Percentiles rank a stretch among this genome's conserved stretches.
Evolutionary conservation across 2,113 vertebrate genomes (phyloP).

Genomic region (Panthera tigris): DNA sequence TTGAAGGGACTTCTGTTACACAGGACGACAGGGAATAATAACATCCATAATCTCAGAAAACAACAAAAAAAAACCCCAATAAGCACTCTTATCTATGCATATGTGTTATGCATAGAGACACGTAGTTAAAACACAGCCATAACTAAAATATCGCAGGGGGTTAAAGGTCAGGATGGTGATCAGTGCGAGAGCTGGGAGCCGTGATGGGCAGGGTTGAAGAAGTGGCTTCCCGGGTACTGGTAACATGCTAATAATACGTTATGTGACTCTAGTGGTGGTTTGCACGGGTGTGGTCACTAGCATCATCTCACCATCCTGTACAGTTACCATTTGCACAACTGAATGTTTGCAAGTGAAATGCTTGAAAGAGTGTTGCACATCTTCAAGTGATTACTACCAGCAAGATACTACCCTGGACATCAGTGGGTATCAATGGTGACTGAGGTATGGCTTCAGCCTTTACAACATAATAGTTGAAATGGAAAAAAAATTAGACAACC

Average conservation of each 20-base stretch:
- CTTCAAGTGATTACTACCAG: not conserved
- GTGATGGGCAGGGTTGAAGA: not conserved
- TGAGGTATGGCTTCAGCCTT: not conserved
- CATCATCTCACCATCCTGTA: not conserved
- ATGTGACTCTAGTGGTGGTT: not conserved
- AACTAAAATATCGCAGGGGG: not conserved
- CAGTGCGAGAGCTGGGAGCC: not conserved
- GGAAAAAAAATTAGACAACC: not conserved
- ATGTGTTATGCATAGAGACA: not conserved
- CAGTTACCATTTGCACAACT: not conserved
- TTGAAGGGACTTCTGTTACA: not conserved
- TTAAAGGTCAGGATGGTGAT: not conserved
- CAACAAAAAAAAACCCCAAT: not conserved
- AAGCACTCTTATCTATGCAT: not conserved
- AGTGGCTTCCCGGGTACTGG: not conserved
- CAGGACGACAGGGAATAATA: not conserved
- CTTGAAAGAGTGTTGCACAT: not conserved
- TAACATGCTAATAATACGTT: not conserved
- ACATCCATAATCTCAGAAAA: not conserved
- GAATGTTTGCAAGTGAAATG: not conserved
- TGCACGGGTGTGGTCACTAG: not conserved
- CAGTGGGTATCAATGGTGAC: not conserved
- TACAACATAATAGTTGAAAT: not conserved
- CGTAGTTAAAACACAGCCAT: not conserved
- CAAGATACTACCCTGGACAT: not conserved